phyloP scores from a whole-genome alignment of 2,888 invertebrate genomes.

The Acanthosepion lycidas region DNA sequence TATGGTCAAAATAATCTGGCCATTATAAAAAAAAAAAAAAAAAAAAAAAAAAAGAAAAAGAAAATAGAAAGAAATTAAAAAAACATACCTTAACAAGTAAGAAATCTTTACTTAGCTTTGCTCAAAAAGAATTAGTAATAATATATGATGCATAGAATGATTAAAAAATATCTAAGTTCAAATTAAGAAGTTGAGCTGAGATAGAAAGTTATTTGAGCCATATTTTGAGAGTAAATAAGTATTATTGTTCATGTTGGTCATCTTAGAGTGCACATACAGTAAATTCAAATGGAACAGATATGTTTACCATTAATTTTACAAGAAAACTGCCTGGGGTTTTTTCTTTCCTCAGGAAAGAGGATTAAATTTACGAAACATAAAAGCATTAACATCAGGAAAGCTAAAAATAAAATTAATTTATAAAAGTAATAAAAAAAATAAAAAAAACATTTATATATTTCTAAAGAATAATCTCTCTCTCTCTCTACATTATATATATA shows the following conservation, averaged over 20 bases:
- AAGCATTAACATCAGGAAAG: background rate
- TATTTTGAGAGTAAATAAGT: background rate
- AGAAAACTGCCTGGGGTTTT: background rate
- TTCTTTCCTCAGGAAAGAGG: constrained; percentile 1
- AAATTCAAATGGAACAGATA: background rate
- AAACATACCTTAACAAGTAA: too few relatives aligned
- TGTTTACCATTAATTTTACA: background rate
- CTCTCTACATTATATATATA: too few relatives aligned
- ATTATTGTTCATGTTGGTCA: background rate
- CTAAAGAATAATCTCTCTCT: too few relatives aligned
- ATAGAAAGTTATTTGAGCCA: background rate
- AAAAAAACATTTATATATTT: background rate
- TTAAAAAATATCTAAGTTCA: background rate
- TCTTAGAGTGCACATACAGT: background rate
- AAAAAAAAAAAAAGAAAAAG: background rate
- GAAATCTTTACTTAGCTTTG: too few relatives aligned
- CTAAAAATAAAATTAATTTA: background rate
- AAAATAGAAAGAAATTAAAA: background rate
- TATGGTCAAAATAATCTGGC: background rate
- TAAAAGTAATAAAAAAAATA: background rate
- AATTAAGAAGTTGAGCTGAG: background rate
- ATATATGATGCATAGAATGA: background rate
- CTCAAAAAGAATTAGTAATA: background rate
- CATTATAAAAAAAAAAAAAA: background rate
- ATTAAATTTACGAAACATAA: background rate